A percentile compares a stretch with the other conserved stretches of the same genome.
phyloP scores from a whole-genome alignment of 2,797 vertebrate genomes.

The Decapterus maruadsi region DNA sequence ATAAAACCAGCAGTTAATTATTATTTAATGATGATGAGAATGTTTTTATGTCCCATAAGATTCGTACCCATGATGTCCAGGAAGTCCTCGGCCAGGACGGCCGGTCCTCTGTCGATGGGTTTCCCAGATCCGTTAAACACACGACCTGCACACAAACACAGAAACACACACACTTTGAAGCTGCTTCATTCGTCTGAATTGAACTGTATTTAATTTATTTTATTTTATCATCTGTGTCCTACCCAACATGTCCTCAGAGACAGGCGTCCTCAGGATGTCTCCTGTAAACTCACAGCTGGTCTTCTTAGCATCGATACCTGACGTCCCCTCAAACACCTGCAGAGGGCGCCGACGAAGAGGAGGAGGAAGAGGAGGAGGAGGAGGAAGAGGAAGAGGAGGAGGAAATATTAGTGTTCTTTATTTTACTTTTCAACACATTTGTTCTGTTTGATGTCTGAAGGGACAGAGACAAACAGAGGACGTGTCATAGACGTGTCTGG shows the following conservation, averaged over 20 bases:
- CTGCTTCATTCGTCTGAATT: too few species aligned
- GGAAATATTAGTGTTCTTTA: background rate
- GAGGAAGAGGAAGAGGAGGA: too few species aligned
- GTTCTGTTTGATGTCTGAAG: background rate
- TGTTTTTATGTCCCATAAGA: background rate
- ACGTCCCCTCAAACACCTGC: constrained; percentile 89
- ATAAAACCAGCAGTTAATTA: too few species aligned
- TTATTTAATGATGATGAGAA: too few species aligned
- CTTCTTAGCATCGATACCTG: constrained; percentile 89
- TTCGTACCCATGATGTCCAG: constrained; percentile 89
- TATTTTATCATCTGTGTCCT: constrained; percentile 16
- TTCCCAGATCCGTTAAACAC: constrained; percentile 90
- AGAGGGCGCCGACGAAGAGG: background rate
- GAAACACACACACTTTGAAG: background rate
- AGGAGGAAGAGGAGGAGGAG: too few species aligned
- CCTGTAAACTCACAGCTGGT: constrained; percentile 87
- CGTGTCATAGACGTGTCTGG: too few species aligned
- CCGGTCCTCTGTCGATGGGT: constrained; percentile 88
- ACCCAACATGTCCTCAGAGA: constrained; percentile 90
- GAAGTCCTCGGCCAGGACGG: constrained; percentile 88
- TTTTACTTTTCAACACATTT: background rate
- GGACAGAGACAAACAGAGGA: too few species aligned
- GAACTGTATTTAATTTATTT: background rate
- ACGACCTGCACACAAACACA: constrained; percentile 78
- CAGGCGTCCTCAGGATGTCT: constrained; percentile 87